These are phyloP conservation scores for Pachypanchax playfairii DNA, from an alignment of 2,113 vertebrate species.

Conservation along the genomic window DNA sequence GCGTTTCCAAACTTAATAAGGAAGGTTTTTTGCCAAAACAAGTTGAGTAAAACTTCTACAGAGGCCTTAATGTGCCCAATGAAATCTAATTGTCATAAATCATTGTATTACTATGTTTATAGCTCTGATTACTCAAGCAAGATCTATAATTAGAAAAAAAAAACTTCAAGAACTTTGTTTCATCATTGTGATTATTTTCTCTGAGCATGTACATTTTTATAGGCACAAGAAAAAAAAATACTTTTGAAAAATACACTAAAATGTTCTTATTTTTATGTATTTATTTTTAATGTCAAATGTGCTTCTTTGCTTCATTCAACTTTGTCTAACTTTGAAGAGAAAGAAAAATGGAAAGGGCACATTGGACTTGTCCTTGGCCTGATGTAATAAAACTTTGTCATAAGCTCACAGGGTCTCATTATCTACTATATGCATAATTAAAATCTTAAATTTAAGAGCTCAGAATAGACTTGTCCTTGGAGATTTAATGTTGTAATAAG, in stretches of 20 bases:
- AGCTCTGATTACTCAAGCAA: conserved; percentile 66
- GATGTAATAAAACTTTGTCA: conserved; percentile 48
- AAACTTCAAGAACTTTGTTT: no score
- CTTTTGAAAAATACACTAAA: no score
- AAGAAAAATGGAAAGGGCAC: conserved; percentile 8
- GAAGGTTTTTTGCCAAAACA: conserved; percentile 53
- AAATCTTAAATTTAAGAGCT: conserved; percentile 31
- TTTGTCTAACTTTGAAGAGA: background rate
- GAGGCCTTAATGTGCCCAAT: conserved; percentile 60
- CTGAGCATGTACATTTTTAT: background rate
- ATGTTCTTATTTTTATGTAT: no score
- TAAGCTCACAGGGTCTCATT: conserved; percentile 50
- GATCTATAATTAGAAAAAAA: conserved; percentile 46
- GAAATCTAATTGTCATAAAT: conserved; percentile 52
- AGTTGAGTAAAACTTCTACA: conserved; percentile 59
- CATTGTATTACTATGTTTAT: conserved; percentile 55
- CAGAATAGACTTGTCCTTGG: conserved; percentile 44
- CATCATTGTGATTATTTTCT: conserved; percentile 7
- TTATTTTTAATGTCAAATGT: no score
- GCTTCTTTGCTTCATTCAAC: background rate
- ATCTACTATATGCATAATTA: conserved; percentile 57
- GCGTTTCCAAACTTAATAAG: conserved; percentile 66
- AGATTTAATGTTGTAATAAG: conserved; percentile 49
- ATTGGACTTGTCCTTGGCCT: conserved; percentile 50
- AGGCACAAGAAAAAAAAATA: background rate